Percentiles rank a stretch among this genome's conserved stretches.
phyloP scores from a whole-genome alignment of 1,140 invertebrate genomes.

The Luehdorfia chinensis region DNA sequence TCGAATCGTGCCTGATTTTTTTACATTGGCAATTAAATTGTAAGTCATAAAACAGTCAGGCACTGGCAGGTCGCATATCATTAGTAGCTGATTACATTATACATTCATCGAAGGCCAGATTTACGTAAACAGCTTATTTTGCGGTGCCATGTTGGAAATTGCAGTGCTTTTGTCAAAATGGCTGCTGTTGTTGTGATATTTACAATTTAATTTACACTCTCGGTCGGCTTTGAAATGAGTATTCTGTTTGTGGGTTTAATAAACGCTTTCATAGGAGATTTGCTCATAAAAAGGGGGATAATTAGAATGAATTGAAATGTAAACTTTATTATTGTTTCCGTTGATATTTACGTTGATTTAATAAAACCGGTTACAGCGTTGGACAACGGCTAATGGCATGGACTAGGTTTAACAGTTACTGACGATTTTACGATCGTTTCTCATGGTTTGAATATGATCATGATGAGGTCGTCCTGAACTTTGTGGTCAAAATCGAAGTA shows the following conservation, averaged over 20 bases:
- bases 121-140: constrained; percentile 59
- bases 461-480: no score
- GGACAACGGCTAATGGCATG: no score
- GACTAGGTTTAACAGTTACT: no score
- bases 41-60: constrained; percentile 13
- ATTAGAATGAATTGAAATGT: no score
- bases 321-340: no score
- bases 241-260: constrained; percentile 4
- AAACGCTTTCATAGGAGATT: not conserved
- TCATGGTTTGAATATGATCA: no score
- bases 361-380: no score
- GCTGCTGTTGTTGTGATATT: constrained; percentile 35
- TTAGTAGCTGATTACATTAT: constrained; percentile 59
- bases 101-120: constrained; percentile 56
- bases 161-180: constrained; percentile 26
- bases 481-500: no score
- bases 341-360: no score
- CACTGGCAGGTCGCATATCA: constrained; percentile 31
- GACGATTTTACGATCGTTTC: no score
- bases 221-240: constrained; percentile 22
- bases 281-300: not conserved
- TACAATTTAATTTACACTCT: constrained; percentile 37
- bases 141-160: constrained; percentile 30
- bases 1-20: constrained; percentile 2
- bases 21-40: constrained; percentile 16